phyloP scores from a whole-genome alignment of 1,140 invertebrate species.

The Pachyrhynchus sulphureomaculatus region DNA sequence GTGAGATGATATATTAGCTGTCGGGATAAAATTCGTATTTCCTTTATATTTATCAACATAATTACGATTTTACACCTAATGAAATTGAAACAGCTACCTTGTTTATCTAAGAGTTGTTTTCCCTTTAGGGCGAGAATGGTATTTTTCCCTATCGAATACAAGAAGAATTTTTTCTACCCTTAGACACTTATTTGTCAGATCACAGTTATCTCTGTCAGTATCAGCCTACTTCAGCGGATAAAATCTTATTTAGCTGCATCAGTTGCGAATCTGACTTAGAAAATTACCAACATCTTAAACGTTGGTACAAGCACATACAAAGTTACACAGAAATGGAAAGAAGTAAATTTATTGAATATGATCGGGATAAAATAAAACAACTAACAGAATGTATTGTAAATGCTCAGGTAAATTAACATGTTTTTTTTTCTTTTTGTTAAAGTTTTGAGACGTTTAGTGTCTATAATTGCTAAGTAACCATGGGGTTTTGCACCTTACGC shows the following conservation, averaged over 20 bases:
- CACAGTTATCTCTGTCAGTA: conserved; percentile 61
- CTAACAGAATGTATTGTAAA: conserved; percentile 26
- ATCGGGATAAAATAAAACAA: conserved; percentile 13
- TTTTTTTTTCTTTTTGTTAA: conserved; percentile 36
- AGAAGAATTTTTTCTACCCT: conserved; percentile 37
- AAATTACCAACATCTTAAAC: conserved; percentile 53
- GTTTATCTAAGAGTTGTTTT: no score
- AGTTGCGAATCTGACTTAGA: conserved; percentile 47
- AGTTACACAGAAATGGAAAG: conserved; percentile 58
- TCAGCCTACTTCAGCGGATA: conserved; percentile 56
- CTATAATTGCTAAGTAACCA: conserved; percentile 5
- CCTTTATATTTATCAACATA: no score
- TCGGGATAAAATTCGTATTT: no score
- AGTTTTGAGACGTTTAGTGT: conserved; percentile 32
- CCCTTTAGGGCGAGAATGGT: conserved; percentile 33
- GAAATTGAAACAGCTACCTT: no score
- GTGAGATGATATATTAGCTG: no score
- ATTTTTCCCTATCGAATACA: conserved; percentile 26
- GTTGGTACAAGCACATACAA: conserved; percentile 63
- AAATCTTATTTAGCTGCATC: conserved; percentile 52
- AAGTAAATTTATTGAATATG: conserved; percentile 27
- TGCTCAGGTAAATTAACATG: conserved; percentile 34
- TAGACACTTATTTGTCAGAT: conserved; percentile 53
- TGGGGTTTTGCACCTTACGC: conserved; percentile 33
- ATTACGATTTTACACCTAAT: no score